Conservation (phyloP, 2,797 vertebrate genomes). For the Ciconia nigra region DNA sequence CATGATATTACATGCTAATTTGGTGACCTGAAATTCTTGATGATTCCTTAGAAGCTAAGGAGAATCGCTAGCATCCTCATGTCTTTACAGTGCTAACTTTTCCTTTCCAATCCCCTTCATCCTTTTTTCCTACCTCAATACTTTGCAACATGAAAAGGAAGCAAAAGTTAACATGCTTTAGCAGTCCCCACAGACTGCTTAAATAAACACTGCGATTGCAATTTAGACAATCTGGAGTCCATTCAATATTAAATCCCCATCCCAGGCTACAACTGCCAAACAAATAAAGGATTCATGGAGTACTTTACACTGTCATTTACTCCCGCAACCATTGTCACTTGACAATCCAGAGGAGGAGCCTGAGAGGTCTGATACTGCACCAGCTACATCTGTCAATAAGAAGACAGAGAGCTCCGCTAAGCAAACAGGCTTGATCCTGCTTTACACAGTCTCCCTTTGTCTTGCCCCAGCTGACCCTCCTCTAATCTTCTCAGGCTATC, state of each 20-base stretch:
- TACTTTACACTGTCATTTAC: slow-evolving; percentile 65
- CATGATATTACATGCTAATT: slow-evolving; percentile 28
- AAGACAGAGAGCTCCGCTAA: slow-evolving; percentile 54
- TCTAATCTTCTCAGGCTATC: slow-evolving; percentile 73
- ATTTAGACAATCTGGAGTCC: slow-evolving; percentile 75
- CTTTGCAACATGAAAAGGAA: slow-evolving; percentile 65
- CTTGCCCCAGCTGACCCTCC: slow-evolving; percentile 35
- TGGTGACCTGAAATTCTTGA: slow-evolving; percentile 47
- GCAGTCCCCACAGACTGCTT: slow-evolving; percentile 65
- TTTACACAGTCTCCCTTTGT: slow-evolving; percentile 75
- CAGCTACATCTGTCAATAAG: slow-evolving; percentile 75
- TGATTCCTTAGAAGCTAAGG: slow-evolving; percentile 45
- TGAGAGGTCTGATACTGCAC: slow-evolving; percentile 55
- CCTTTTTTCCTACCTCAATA: slow-evolving; percentile 38
- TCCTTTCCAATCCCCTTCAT: not conserved
- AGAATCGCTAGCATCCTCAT: slow-evolving; percentile 47
- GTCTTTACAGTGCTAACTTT: slow-evolving; percentile 41
- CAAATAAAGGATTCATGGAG: slow-evolving; percentile 72
- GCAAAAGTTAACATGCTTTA: slow-evolving; percentile 72
- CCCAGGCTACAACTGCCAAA: slow-evolving; percentile 62
- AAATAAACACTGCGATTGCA: slow-evolving; percentile 70
- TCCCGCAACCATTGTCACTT: slow-evolving; percentile 29
- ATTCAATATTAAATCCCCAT: slow-evolving; percentile 71
- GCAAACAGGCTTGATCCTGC: slow-evolving; percentile 69
- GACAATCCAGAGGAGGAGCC: slow-evolving; percentile 59